These are phyloP conservation scores for Hypsopygia costalis DNA, from an alignment of 2,888 invertebrate species.

Conservation along the genomic window DNA sequence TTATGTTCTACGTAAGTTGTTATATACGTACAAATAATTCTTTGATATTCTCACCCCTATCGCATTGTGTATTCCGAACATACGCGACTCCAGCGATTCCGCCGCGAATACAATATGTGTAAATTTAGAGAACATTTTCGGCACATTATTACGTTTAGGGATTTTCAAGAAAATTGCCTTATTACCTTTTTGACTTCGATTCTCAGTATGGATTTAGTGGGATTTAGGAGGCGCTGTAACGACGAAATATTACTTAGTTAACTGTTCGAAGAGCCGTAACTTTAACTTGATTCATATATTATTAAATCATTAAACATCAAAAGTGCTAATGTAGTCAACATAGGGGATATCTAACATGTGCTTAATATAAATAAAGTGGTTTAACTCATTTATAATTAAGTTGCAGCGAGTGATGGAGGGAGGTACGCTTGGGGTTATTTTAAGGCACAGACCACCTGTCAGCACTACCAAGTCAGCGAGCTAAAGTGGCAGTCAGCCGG, in stretches of 20 bases:
- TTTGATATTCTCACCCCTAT: constrained; percentile 51
- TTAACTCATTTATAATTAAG: no score
- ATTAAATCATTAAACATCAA: no score
- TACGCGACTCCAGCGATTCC: constrained; percentile 63
- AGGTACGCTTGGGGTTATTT: no score
- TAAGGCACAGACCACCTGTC: no score
- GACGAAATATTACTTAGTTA: constrained; percentile 41
- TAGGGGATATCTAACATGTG: no score
- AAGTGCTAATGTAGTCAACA: no score
- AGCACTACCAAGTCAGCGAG: no score
- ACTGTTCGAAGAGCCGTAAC: constrained; percentile 24
- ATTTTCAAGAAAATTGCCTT: constrained; percentile 79
- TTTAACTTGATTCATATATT: constrained; percentile 1
- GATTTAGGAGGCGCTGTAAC: constrained; percentile 48
- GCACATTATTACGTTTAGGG: constrained; percentile 78
- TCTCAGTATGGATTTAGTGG: constrained; percentile 61
- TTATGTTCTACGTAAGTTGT: constrained; percentile 29
- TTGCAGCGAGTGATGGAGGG: no score
- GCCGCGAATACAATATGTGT: constrained; percentile 74
- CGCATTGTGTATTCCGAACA: constrained; percentile 70
- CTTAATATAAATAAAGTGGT: no score
- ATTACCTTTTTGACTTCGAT: constrained; percentile 74
- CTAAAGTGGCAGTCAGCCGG: no score
- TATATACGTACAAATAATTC: constrained; percentile 44
- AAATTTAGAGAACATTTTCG: constrained; percentile 77